These are phyloP conservation scores for Percopsis transmontana DNA, from an alignment of 2,113 vertebrate species.

Conservation along the genomic window DNA sequence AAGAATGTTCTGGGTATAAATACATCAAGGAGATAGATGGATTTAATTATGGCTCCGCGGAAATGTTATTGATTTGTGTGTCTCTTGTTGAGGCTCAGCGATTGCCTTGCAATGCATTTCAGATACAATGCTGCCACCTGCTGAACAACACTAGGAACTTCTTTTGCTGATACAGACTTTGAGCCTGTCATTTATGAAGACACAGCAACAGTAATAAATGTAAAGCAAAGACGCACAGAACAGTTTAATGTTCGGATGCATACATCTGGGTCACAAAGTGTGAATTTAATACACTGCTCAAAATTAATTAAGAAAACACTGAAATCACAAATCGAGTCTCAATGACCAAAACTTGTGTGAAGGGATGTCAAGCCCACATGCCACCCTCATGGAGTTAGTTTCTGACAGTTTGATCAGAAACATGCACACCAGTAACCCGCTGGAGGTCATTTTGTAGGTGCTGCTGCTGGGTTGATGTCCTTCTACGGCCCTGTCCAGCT, in stretches of 20 bases:
- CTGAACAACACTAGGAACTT: conserved; percentile 34
- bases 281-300: no score
- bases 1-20: conserved; percentile 62
- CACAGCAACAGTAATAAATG: background rate
- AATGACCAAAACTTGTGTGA: no score
- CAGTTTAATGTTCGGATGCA: background rate
- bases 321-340: no score
- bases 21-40: conserved; percentile 62
- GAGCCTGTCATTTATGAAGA: background rate
- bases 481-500: no score
- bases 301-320: no score
- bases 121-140: conserved; percentile 74
- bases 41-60: conserved; percentile 54
- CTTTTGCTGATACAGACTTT: background rate
- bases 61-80: conserved; percentile 39
- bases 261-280: background rate
- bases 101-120: conserved; percentile 28
- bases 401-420: no score
- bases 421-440: no score
- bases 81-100: background rate
- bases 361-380: no score
- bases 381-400: no score
- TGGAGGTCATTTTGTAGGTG: no score
- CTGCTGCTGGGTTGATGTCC: no score
- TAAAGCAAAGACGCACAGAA: background rate